Evolutionary conservation across 2,888 invertebrate species (phyloP).

Genomic region (Tipula vernalis): DNA sequence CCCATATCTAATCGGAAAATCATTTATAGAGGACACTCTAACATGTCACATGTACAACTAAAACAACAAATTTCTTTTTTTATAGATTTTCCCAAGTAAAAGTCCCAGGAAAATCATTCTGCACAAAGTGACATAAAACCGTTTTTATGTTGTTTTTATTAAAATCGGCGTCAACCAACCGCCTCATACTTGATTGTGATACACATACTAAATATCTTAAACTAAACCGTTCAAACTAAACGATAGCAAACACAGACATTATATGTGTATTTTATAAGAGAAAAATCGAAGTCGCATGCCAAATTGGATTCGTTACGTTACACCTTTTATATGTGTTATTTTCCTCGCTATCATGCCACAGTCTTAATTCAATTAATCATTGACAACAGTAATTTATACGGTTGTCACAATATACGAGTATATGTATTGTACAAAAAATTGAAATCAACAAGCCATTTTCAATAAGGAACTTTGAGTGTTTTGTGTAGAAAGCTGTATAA

Average conservation of each 20-base stretch:
- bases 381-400: slow-evolving; percentile 4
- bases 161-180: no score
- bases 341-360: not conserved
- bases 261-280: not conserved
- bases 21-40: no score
- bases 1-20: no score
- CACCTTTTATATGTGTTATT: not conserved
- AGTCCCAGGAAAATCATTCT: no score
- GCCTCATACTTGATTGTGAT: not conserved
- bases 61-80: no score
- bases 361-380: not conserved
- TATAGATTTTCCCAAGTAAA: no score
- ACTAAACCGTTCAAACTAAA: not conserved
- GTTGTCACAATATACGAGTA: not conserved
- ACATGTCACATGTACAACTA: no score
- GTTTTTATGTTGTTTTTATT: no score
- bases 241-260: not conserved
- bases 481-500: not conserved
- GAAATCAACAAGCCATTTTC: not conserved
- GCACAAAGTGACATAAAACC: no score
- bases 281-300: not conserved
- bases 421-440: not conserved
- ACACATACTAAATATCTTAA: not conserved
- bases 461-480: not conserved
- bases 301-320: not conserved